These are phyloP conservation scores for Leptopilina boulardi DNA, from an alignment of 1,140 invertebrate genomes.

Conservation along the genomic window DNA sequence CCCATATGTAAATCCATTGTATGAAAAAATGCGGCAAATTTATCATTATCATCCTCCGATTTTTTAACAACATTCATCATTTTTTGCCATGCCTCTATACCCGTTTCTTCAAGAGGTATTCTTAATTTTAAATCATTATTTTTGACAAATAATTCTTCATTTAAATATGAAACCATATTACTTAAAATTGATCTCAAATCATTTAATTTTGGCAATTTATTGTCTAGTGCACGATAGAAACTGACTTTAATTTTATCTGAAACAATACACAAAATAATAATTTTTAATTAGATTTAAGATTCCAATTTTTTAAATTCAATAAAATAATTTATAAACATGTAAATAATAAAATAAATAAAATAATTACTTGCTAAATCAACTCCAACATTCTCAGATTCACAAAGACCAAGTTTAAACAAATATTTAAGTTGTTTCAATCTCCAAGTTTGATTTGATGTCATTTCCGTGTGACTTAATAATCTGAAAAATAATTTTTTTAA, in stretches of 20 bases:
- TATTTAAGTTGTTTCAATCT: slow-evolving; percentile 80
- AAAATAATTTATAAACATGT: slow-evolving; percentile 35
- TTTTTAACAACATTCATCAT: slow-evolving; percentile 74
- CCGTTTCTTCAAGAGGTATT: slow-evolving; percentile 75
- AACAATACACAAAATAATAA: slow-evolving; percentile 44
- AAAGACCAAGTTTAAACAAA: slow-evolving; percentile 81
- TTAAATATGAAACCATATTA: slow-evolving; percentile 76
- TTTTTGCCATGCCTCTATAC: slow-evolving; percentile 79
- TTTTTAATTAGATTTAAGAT: slow-evolving; percentile 28
- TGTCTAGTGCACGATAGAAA: slow-evolving; percentile 81
- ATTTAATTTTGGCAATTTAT: slow-evolving; percentile 79
- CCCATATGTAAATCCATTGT: slow-evolving; percentile 83
- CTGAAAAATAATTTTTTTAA: slow-evolving; percentile 69
- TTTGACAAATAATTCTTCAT: slow-evolving; percentile 71
- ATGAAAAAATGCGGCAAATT: slow-evolving; percentile 76
- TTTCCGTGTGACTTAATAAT: slow-evolving; percentile 79
- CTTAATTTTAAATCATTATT: slow-evolving; percentile 71
- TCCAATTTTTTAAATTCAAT: too few relatives aligned
- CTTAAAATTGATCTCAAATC: slow-evolving; percentile 78
- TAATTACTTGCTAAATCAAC: slow-evolving; percentile 78
- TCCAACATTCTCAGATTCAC: slow-evolving; percentile 78
- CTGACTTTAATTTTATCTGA: slow-evolving; percentile 77
- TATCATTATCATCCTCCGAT: slow-evolving; percentile 58
- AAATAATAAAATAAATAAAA: slow-evolving; percentile 47
- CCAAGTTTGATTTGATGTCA: slow-evolving; percentile 80